A percentile compares a stretch with the other conserved stretches of the same genome.
Conservation (phyloP, 2,797 vertebrate genomes). For the Mallotus villosus region DNA sequence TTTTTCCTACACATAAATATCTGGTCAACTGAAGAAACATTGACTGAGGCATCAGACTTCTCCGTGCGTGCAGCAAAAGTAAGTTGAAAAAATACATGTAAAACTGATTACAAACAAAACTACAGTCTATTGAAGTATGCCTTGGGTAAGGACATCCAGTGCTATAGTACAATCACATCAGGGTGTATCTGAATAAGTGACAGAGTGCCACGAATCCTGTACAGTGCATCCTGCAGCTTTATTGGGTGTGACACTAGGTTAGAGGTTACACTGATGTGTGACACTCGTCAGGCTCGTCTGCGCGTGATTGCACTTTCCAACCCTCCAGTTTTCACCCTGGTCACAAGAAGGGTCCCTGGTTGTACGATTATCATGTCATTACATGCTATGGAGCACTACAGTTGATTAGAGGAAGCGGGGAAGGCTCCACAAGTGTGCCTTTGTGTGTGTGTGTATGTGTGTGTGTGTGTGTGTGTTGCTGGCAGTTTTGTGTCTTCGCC, state of each 20-base stretch:
- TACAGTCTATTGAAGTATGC: no score
- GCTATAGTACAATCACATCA: no score
- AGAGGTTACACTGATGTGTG: constrained; percentile 55
- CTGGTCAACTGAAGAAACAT: no score
- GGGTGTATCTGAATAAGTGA: background rate
- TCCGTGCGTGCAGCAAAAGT: no score
- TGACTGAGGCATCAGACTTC: no score
- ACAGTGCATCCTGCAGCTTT: background rate
- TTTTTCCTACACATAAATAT: no score
- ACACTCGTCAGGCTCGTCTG: constrained; percentile 33
- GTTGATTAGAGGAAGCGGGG: constrained; percentile 47
- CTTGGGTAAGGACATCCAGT: no score
- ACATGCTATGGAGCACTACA: constrained; percentile 50
- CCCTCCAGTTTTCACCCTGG: constrained; percentile 47
- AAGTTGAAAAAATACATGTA: no score
- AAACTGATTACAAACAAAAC: no score
- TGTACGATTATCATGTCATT: constrained; percentile 63
- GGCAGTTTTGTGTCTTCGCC: constrained; percentile 34
- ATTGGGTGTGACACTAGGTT: background rate
- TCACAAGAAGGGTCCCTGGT: constrained; percentile 44
- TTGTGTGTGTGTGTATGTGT: background rate
- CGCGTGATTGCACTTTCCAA: constrained; percentile 62
- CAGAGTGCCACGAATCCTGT: background rate
- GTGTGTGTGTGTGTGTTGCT: constrained; percentile 31
- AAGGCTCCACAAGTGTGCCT: constrained; percentile 13